phyloP scores from a whole-genome alignment of 2,888 invertebrate genomes.

The Lasioglossum zephyrum region DNA sequence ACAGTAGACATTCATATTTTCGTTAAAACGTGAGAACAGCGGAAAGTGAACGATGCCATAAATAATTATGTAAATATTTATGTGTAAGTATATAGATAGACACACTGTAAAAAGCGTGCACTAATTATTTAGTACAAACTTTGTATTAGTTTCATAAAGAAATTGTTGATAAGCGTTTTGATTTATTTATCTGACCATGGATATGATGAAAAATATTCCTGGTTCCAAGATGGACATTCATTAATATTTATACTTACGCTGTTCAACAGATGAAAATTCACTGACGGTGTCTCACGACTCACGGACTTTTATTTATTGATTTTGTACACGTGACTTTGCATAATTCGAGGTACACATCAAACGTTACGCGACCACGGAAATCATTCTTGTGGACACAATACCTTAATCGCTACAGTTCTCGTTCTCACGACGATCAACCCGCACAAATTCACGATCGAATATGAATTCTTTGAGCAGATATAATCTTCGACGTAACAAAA shows the following conservation, averaged over 20 bases:
- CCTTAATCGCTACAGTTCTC: constrained; percentile 23
- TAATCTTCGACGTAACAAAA: background rate
- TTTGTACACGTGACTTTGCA: constrained; percentile 32
- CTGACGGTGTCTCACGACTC: background rate
- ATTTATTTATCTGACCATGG: background rate
- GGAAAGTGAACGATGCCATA: constrained; percentile 4
- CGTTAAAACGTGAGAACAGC: background rate
- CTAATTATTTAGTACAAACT: constrained; percentile 11
- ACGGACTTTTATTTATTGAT: constrained; percentile 19
- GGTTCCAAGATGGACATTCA: background rate
- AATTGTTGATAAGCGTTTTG: background rate
- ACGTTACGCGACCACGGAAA: background rate
- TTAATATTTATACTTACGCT: background rate
- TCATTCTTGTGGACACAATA: background rate
- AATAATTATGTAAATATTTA: constrained; percentile 36
- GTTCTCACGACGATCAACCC: background rate
- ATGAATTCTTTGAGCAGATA: constrained; percentile 16
- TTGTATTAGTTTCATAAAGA: constrained; percentile 19
- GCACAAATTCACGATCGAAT: background rate
- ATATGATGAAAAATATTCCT: background rate
- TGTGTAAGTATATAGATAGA: constrained; percentile 17
- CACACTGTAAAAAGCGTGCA: constrained; percentile 6
- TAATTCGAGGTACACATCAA: constrained; percentile 32
- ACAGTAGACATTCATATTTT: background rate
- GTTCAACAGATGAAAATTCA: background rate